Percentiles rank a stretch among this genome's conserved stretches.
phyloP scores from a whole-genome alignment of 2,113 vertebrate genomes.

The Parotia lawesii region DNA sequence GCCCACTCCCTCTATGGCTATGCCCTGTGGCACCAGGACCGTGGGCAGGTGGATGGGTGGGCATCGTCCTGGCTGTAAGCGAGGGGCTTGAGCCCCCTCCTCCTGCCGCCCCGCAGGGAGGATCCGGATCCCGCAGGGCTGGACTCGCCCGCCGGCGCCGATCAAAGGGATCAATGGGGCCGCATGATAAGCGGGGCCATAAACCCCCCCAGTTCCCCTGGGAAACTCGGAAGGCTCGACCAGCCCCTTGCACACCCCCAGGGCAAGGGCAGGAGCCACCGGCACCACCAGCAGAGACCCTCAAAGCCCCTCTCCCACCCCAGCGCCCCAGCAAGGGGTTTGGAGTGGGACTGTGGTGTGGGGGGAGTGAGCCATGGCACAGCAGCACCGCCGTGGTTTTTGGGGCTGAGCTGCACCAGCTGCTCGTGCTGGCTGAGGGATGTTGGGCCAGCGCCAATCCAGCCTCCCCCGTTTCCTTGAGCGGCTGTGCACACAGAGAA shows the following conservation, averaged over 20 bases:
- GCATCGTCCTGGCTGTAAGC: accelerated
- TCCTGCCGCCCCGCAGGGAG: neutral
- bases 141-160: neutral
- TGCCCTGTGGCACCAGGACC: accelerated
- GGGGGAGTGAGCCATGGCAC: neutral
- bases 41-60: neutral
- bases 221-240: neutral
- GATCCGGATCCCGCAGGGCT: neutral
- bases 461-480: neutral
- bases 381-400: neutral
- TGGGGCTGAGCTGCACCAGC: neutral
- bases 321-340: accelerated
- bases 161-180: constrained; percentile 41
- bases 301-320: neutral
- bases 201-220: neutral
- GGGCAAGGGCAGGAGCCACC: neutral
- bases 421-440: neutral
- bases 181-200: constrained; percentile 1
- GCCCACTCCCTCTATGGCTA: accelerated
- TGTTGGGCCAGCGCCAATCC: neutral
- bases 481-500: neutral
- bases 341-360: neutral
- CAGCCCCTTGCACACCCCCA: neutral
- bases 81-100: neutral
- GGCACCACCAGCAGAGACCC: neutral